Conservation (phyloP, 1,140 invertebrate genomes). For the Olivierus martensii region DNA sequence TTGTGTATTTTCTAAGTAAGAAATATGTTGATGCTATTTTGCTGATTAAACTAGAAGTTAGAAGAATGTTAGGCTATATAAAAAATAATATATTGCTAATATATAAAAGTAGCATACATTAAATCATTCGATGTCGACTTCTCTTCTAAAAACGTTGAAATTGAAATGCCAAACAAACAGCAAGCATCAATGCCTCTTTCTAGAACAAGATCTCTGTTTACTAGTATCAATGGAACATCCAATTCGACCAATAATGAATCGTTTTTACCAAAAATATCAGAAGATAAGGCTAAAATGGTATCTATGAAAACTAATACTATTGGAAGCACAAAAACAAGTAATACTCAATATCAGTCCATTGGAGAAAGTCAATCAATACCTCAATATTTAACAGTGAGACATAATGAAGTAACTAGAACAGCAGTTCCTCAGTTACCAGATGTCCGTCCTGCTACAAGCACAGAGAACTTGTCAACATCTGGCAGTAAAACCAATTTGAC, state of each 20-base stretch:
- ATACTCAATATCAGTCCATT: conserved; percentile 7
- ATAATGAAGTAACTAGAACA: conserved; percentile 4
- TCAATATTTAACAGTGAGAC: conserved; percentile 5
- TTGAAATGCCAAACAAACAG: too few relatives aligned
- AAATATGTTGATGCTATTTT: too few relatives aligned
- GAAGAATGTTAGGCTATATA: too few relatives aligned
- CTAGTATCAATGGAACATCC: conserved; percentile 20
- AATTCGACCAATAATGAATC: conserved; percentile 15
- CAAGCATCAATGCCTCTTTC: conserved; percentile 29
- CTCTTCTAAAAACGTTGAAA: too few relatives aligned
- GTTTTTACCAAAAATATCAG: conserved; percentile 20
- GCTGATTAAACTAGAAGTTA: too few relatives aligned
- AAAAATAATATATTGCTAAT: too few relatives aligned
- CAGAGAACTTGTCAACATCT: conserved; percentile 11
- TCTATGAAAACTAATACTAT: conserved; percentile 19
- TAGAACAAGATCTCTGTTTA: conserved; percentile 32
- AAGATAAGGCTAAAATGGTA: conserved; percentile 13
- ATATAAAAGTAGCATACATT: too few relatives aligned
- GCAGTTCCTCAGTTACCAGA: conserved; percentile 12
- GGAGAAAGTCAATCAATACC: conserved; percentile 1
- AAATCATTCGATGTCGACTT: too few relatives aligned
- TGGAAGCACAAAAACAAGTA: conserved; percentile 4
- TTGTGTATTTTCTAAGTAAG: too few relatives aligned
- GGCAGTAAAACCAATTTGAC: conserved; percentile 13
- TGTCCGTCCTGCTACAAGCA: conserved; percentile 16